phyloP scores from a whole-genome alignment of 23 tunicate species.

The Ciona savignyi region DNA sequence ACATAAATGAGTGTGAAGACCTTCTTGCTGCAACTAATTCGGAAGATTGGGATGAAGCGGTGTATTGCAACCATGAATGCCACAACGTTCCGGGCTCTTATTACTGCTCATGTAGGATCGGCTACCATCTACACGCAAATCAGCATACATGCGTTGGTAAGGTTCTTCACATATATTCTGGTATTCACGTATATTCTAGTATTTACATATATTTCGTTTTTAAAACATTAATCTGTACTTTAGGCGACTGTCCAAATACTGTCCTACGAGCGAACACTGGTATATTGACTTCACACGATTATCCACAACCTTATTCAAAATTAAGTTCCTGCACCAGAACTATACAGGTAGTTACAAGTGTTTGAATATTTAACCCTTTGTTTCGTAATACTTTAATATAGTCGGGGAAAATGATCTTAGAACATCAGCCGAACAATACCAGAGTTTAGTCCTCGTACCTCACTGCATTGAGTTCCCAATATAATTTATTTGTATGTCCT shows the following conservation, averaged over 20 bases:
- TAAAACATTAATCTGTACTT: no score
- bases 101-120: constrained; percentile 67
- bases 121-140: constrained; percentile 49
- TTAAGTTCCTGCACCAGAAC: background rate
- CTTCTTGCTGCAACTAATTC: background rate
- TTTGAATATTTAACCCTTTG: no score
- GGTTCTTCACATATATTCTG: no score
- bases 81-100: constrained; percentile 63
- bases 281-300: background rate
- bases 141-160: constrained; percentile 76
- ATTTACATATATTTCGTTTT: no score
- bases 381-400: no score
- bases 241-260: background rate
- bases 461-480: no score
- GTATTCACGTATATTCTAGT: no score
- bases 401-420: no score
- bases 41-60: constrained; percentile 66
- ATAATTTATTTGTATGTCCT: no score
- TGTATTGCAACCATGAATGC: constrained; percentile 75
- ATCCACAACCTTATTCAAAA: background rate
- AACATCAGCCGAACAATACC: no score
- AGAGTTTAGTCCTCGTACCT: no score
- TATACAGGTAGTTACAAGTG: no score
- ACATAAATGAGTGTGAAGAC: background rate
- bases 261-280: background rate